Evolutionary conservation across 2,888 invertebrate genomes (phyloP).

Genomic region (Apeira syringaria): DNA sequence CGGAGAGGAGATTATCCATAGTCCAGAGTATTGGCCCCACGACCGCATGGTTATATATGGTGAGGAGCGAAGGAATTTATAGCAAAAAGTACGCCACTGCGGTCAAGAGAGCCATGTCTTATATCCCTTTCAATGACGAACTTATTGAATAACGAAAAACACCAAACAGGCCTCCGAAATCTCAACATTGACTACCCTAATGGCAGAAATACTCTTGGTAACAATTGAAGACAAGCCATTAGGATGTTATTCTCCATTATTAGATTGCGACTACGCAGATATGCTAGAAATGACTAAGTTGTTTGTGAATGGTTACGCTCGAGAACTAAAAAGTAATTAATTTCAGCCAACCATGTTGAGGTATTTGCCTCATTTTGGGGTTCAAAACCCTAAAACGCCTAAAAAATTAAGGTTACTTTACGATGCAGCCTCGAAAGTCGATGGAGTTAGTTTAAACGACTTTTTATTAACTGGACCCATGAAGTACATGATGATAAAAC

Average conservation of each 20-base stretch:
- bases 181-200: constrained; percentile 17
- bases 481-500: too few relatives aligned
- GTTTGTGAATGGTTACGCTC: constrained; percentile 26
- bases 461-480: background rate
- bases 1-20: constrained; percentile 31
- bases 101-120: constrained; percentile 34
- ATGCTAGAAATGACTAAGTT: constrained; percentile 17
- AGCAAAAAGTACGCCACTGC: constrained; percentile 32
- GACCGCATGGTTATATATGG: constrained; percentile 34
- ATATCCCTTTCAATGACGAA: constrained; percentile 35
- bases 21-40: constrained; percentile 35
- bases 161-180: constrained; percentile 26
- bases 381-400: too few relatives aligned
- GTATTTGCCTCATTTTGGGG: background rate
- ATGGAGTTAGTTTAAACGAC: background rate
- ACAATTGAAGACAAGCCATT: constrained; percentile 35
- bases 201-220: constrained; percentile 33
- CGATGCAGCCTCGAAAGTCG: background rate
- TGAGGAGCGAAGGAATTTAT: constrained; percentile 25
- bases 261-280: constrained; percentile 18
- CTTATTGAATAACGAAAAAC: constrained; percentile 32
- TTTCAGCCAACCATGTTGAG: constrained; percentile 1
- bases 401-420: too few relatives aligned
- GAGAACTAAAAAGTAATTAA: constrained; percentile 23
- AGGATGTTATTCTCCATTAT: constrained; percentile 34